Evolutionary conservation across 2,888 invertebrate species (phyloP).

Genomic region (Acronicta leporina): DNA sequence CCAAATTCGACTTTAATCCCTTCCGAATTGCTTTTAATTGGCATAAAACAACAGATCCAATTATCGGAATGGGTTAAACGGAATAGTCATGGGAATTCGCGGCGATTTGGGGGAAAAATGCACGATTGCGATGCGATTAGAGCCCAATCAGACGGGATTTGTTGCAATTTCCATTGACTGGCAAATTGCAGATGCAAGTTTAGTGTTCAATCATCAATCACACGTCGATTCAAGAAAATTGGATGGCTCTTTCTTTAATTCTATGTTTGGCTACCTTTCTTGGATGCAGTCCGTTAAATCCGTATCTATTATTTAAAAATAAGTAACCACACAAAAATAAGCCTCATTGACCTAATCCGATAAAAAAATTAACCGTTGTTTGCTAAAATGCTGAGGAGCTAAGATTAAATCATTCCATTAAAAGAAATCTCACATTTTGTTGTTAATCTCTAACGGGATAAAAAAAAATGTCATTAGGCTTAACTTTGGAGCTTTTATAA

Average conservation of each 20-base stretch:
- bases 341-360: conserved; percentile 20
- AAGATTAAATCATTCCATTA: conserved; percentile 11
- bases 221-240: conserved; percentile 66
- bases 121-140: conserved; percentile 74
- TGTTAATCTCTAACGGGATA: conserved; percentile 1
- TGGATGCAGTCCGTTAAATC: conserved; percentile 8
- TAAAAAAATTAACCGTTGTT: conserved; percentile 4
- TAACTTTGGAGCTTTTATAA: neutral
- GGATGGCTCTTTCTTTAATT: conserved; percentile 39
- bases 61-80: conserved; percentile 75
- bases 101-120: conserved; percentile 69
- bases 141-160: conserved; percentile 80
- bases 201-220: conserved; percentile 79
- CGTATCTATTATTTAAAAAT: conserved; percentile 29
- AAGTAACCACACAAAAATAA: conserved; percentile 10
- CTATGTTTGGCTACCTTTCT: conserved; percentile 42
- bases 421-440: conserved; percentile 9
- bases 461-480: neutral
- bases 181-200: conserved; percentile 78
- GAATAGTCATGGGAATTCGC: conserved; percentile 85
- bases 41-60: conserved; percentile 72
- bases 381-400: neutral
- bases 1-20: conserved; percentile 79
- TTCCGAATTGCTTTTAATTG: conserved; percentile 82
- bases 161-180: conserved; percentile 88